A percentile compares a stretch with the other conserved stretches of the same genome.
Conservation (phyloP, 2,888 invertebrate species). For the Callinectes sapidus region DNA sequence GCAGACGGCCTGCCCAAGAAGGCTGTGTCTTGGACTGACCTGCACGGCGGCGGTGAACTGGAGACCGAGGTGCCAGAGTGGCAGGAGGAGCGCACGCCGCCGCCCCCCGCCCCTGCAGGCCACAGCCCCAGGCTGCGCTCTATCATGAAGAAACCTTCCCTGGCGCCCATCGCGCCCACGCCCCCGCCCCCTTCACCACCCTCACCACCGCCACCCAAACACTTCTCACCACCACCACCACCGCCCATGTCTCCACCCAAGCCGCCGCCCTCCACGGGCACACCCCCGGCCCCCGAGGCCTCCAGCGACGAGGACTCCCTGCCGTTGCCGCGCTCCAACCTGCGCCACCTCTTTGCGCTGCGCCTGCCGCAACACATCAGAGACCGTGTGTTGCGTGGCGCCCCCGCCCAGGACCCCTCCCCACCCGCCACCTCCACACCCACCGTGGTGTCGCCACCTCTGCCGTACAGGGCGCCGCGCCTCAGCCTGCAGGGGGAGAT, state of each 20-base stretch:
- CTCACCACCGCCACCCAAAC: conserved; percentile 51
- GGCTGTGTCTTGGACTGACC: conserved; percentile 69
- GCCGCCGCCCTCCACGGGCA: neutral
- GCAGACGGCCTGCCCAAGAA: conserved; percentile 53
- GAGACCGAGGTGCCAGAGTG: conserved; percentile 54
- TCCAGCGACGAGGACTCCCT: conserved; percentile 53
- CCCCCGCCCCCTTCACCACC: conserved; percentile 52
- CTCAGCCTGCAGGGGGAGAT: neutral
- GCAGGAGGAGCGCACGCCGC: neutral
- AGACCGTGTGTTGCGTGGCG: conserved; percentile 38
- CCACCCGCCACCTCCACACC: neutral
- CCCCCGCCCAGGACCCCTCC: neutral
- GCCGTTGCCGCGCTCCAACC: conserved; percentile 59
- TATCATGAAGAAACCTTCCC: conserved; percentile 64
- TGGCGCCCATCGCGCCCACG: conserved; percentile 62
- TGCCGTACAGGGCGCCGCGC: neutral
- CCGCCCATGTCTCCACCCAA: conserved; percentile 7
- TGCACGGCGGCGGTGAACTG: conserved; percentile 65
- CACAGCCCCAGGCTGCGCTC: conserved; percentile 32
- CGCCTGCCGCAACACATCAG: conserved; percentile 57
- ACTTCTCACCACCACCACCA: neutral
- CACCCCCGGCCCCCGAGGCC: neutral
- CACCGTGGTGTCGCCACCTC: neutral
- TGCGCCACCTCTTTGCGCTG: conserved; percentile 54
- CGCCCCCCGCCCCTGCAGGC: neutral